These are phyloP conservation scores for Eledona agricola DNA, from an alignment of 2,888 invertebrate species.

Conservation along the genomic window DNA sequence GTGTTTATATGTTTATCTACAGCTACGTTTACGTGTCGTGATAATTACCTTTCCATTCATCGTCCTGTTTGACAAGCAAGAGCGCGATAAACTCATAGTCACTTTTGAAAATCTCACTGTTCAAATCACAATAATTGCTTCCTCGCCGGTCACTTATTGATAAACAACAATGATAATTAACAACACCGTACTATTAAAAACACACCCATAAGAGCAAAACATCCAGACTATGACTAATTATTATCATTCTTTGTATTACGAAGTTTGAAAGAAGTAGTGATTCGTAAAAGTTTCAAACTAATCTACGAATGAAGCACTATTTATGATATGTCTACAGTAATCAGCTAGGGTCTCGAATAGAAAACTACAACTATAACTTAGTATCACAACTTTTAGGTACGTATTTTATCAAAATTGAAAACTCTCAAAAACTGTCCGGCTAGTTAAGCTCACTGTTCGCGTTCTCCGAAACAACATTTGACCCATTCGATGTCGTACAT, in stretches of 20 bases:
- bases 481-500: too few relatives aligned
- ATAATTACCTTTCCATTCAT: constrained; percentile 57
- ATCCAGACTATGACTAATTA: constrained; percentile 43
- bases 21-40: constrained; percentile 23
- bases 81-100: constrained; percentile 54
- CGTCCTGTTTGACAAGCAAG: constrained; percentile 52
- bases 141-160: constrained; percentile 37
- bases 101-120: constrained; percentile 33
- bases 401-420: constrained; percentile 40
- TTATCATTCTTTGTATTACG: constrained; percentile 45
- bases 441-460: constrained; percentile 16
- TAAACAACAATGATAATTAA: constrained; percentile 37
- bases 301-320: constrained; percentile 41
- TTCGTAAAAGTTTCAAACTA: constrained; percentile 34
- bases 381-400: constrained; percentile 52
- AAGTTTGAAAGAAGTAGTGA: constrained; percentile 30
- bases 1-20: constrained; percentile 8
- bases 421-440: constrained; percentile 12
- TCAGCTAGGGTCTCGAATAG: constrained; percentile 19
- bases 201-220: constrained; percentile 32
- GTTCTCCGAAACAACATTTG: constrained; percentile 27
- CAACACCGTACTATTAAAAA: constrained; percentile 33
- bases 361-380: constrained; percentile 40
- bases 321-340: constrained; percentile 47
- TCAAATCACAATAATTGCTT: constrained; percentile 30